Evolutionary conservation across 92 coral and sea anemone species (phyloP).

Genomic region (Heliopora coerulea): DNA sequence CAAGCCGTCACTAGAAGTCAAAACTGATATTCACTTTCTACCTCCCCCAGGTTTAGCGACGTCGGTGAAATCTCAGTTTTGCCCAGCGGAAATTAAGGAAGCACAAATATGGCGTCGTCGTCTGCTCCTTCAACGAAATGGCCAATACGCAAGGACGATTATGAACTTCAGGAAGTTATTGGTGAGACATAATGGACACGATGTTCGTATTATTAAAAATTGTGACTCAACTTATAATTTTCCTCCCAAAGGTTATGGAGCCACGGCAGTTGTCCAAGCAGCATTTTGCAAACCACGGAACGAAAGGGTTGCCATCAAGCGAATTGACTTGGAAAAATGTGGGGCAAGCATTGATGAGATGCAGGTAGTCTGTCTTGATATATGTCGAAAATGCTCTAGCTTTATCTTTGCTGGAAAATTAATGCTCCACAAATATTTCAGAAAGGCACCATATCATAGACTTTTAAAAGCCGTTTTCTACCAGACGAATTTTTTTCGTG

Average conservation of each 20-base stretch:
- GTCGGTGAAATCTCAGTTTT: too few relatives aligned
- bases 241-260: conserved; percentile 76
- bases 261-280: conserved; percentile 99
- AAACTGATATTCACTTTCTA: too few relatives aligned
- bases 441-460: too few relatives aligned
- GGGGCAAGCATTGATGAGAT: conserved; percentile 99
- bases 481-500: too few relatives aligned
- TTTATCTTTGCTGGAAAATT: background rate
- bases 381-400: background rate
- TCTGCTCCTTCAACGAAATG: conserved; percentile 44
- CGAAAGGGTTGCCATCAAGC: conserved; percentile 91
- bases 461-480: too few relatives aligned
- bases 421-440: background rate
- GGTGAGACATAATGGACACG: conserved; percentile 49
- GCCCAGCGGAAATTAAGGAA: background rate
- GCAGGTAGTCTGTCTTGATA: conserved; percentile 63
- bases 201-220: background rate
- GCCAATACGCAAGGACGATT: conserved; percentile 82
- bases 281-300: conserved; percentile 72
- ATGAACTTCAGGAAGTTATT: conserved; percentile 90
- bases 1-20: too few relatives aligned
- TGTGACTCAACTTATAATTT: background rate
- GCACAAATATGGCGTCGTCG: conserved; percentile 24
- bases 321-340: conserved; percentile 96
- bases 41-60: too few relatives aligned